A percentile compares a stretch with the other conserved stretches of the same genome.
phyloP scores from a whole-genome alignment of 2,113 vertebrate species.

The Semnopithecus entellus region DNA sequence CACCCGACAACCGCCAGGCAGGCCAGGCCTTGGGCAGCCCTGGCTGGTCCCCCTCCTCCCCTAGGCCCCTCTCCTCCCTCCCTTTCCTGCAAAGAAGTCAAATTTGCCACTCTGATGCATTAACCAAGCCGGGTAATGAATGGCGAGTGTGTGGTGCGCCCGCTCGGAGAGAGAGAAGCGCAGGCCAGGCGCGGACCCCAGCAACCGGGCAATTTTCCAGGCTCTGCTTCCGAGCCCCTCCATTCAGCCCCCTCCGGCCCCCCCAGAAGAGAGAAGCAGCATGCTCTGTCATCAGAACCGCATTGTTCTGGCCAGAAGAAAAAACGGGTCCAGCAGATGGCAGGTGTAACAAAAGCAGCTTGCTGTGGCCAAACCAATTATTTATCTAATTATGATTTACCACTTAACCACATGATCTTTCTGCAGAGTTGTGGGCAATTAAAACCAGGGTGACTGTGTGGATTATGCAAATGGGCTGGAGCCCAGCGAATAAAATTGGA shows the following conservation, averaged over 20 bases:
- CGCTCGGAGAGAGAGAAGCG: constrained; percentile 33
- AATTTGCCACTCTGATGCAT: constrained; percentile 68
- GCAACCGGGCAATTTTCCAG: constrained; percentile 70
- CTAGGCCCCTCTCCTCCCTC: not conserved
- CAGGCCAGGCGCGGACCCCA: constrained; percentile 44
- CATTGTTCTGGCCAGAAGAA: constrained; percentile 85
- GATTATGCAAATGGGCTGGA: constrained; percentile 93
- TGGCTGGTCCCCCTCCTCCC: too few species aligned
- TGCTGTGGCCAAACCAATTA: constrained; percentile 97
- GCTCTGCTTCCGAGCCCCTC: constrained; percentile 45
- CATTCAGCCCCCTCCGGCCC: not conserved
- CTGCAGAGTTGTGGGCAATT: constrained; percentile 93
- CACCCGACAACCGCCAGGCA: not conserved
- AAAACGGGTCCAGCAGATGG: constrained; percentile 92
- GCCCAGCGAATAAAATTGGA: constrained; percentile 88
- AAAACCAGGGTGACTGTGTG: constrained; percentile 93
- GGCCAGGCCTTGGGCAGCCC: not conserved
- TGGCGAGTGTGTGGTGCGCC: constrained; percentile 62
- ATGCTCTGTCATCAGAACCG: constrained; percentile 76
- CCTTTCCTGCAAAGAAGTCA: constrained; percentile 66
- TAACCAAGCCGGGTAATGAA: constrained; percentile 70
- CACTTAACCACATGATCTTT: constrained; percentile 96
- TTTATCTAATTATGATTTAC: constrained; percentile 99
- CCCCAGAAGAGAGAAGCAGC: constrained; percentile 64
- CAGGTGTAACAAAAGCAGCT: constrained; percentile 94